Evolutionary conservation across 2,797 vertebrate species (phyloP).

Genomic region (Rhinoraja longicauda): DNA sequence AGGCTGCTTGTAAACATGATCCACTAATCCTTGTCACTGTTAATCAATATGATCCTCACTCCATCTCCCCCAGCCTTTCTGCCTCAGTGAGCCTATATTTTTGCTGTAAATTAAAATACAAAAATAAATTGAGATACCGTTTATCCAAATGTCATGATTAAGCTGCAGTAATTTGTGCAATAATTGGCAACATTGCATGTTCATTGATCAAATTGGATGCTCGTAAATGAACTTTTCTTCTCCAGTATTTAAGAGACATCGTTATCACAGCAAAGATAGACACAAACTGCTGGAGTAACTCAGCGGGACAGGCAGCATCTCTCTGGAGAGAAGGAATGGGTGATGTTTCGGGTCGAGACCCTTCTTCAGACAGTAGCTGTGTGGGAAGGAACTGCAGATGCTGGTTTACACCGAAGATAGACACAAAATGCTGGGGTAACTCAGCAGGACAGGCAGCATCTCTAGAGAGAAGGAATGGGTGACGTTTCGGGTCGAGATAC

Average conservation of each 20-base stretch:
- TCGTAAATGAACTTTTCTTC: conserved; percentile 14
- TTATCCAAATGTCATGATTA: conserved; percentile 22
- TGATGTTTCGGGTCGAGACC: no score
- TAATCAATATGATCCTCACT: conserved; percentile 35
- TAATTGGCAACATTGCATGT: conserved; percentile 29
- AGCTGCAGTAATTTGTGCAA: conserved; percentile 29
- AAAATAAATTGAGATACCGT: conserved; percentile 24
- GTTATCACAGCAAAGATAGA: no score
- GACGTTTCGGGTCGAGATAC: no score
- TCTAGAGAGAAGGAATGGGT: no score
- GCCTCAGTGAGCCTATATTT: conserved; percentile 20
- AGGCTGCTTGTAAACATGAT: conserved; percentile 38
- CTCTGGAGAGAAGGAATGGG: no score
- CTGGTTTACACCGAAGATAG: no score
- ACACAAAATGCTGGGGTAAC: no score
- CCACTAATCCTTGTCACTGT: conserved; percentile 33
- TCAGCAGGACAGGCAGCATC: no score
- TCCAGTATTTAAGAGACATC: neutral
- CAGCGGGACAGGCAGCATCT: no score
- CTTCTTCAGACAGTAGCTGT: no score
- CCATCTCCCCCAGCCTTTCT: conserved; percentile 35
- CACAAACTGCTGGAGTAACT: no score
- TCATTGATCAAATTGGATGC: conserved; percentile 14
- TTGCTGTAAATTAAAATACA: conserved; percentile 27
- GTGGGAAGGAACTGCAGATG: no score